Evolutionary conservation across 2,797 vertebrate genomes (phyloP).

Genomic region (Megalops cyprinoides): DNA sequence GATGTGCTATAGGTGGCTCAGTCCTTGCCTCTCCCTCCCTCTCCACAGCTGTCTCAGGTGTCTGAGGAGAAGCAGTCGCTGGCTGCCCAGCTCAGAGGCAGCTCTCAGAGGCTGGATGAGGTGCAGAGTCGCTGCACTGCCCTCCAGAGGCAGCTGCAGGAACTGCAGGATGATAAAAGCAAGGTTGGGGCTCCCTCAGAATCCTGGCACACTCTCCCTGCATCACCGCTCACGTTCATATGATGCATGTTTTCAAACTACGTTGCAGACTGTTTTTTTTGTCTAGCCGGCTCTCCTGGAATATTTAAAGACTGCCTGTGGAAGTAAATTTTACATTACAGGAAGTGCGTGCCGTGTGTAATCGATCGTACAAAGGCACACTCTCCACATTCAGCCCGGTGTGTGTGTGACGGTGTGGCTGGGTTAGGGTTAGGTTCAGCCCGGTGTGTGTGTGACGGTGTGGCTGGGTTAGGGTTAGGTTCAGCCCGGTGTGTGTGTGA

Average conservation of each 20-base stretch:
- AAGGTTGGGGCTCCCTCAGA: conserved; percentile 19
- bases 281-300: not conserved
- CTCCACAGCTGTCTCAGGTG: conserved; percentile 72
- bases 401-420: not conserved
- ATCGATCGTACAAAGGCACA: not conserved
- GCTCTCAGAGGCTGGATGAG: conserved; percentile 59
- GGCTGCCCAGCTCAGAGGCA: conserved; percentile 66
- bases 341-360: not conserved
- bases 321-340: not conserved
- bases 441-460: not conserved
- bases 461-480: too few relatives aligned
- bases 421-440: not conserved
- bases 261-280: not conserved
- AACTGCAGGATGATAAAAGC: conserved; percentile 56
- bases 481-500: not conserved
- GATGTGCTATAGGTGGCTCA: conserved; percentile 12
- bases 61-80: conserved; percentile 77
- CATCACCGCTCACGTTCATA: not conserved
- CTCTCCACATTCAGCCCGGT: not conserved
- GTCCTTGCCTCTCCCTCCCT: conserved; percentile 11
- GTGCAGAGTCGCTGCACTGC: conserved; percentile 61
- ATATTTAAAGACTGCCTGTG: not conserved
- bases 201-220: not conserved
- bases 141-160: conserved; percentile 70
- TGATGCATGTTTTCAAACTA: not conserved